Base-by-base conservation (phyloP, 1,140 invertebrate species). In the Bombus waltoni region DNA sequence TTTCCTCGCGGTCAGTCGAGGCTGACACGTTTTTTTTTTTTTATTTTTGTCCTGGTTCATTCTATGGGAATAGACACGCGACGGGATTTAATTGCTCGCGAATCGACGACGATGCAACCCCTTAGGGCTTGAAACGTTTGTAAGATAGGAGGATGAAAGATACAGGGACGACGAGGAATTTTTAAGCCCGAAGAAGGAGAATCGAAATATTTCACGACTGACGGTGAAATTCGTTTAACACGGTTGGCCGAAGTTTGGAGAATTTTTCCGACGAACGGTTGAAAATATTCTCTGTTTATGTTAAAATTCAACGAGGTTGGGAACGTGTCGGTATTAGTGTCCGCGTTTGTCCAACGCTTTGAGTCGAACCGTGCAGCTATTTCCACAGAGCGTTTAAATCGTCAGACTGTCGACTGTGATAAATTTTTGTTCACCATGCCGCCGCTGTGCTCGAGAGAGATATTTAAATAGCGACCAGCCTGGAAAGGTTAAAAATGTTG, bases 401-500 rank as follows among this genome's bases (percentile, higher is more conserved):
- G 53, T 25, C 35, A 25, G 73, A 57, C 47, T 53, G 73, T 40
- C 74, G 74, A 59, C 32, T 9, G 74, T 76, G 74, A 76, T 59
- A 76, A 76, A 76, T 76, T 59, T 76, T 59, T 76, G 35, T 59
- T n/a, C 35, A 8, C 44, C n/a, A 32, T 25, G n/a, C 44, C 28
- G 11, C 15, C n/a, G 5, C 32, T 47, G 40, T n/a, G 18, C 6
- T 22, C 44, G n/a, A 40, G 11, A 59, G 53, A 76, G 74, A 76
- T 40, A 76, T 76, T 76, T 76, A 76, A 76, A 76, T 59, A 76
- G 74, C 53, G 53, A 2, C n/a, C 35, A 9, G 53, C 28, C 74
- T 59, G 74, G 15, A 35, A 38, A 59, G 53, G 74, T 76, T 76
- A 59, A 76, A 76, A 76, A 76, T 76, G 74, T 75, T 75, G 47